Percentiles rank a stretch among this genome's conserved stretches.
phyloP scores from a whole-genome alignment of 2,113 vertebrate genomes.

The Monopterus albus region DNA sequence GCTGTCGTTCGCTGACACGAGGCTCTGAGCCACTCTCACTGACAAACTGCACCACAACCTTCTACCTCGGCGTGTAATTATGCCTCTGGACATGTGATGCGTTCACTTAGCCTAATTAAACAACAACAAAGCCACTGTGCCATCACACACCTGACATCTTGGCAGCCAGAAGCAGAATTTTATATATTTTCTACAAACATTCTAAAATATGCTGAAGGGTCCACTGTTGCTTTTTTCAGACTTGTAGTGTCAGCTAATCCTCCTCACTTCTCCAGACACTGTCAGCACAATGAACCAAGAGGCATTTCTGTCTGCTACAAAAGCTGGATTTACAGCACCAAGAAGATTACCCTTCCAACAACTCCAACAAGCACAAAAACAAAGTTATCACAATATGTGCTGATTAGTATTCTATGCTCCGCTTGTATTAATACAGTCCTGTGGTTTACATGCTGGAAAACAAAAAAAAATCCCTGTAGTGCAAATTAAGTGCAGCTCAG shows the following conservation, averaged over 20 bases:
- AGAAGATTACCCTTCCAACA: conserved; percentile 64
- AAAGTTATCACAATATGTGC: conserved; percentile 56
- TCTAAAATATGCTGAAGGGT: conserved; percentile 11
- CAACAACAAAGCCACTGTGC: conserved; percentile 20
- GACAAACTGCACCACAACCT: conserved; percentile 64
- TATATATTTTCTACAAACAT: not conserved
- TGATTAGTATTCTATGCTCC: conserved; percentile 50
- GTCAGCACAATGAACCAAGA: conserved; percentile 55
- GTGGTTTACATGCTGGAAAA: conserved; percentile 42
- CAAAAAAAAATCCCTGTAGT: conserved; percentile 48
- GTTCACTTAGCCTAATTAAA: conserved; percentile 68
- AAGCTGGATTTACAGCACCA: conserved; percentile 73
- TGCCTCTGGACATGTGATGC: conserved; percentile 38
- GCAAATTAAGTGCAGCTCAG: conserved; percentile 30
- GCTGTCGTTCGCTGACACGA: conserved; percentile 36
- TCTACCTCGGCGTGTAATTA: conserved; percentile 65
- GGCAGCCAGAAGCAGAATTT: conserved; percentile 1
- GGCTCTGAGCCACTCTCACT: conserved; percentile 27
- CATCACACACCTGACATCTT: not conserved
- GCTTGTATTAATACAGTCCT: conserved; percentile 35
- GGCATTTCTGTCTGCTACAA: conserved; percentile 61
- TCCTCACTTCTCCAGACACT: conserved; percentile 38
- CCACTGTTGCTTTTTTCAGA: conserved; percentile 32
- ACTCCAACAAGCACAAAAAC: conserved; percentile 47
- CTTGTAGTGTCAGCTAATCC: conserved; percentile 64